Percentiles rank a stretch among this genome's conserved stretches.
phyloP scores from a whole-genome alignment of 2,888 invertebrate genomes.

The Pelosia muscerda region DNA sequence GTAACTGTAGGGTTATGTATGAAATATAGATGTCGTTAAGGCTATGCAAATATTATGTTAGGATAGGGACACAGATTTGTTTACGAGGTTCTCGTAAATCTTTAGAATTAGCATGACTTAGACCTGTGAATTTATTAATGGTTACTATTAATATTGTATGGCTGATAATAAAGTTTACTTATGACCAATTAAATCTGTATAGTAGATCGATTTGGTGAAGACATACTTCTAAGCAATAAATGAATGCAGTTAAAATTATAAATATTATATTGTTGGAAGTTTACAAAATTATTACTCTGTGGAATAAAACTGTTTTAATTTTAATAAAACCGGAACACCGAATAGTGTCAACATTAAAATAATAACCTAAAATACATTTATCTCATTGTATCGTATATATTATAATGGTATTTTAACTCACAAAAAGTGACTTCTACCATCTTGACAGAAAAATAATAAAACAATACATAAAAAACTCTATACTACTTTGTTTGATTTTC shows the following conservation, averaged over 20 bases:
- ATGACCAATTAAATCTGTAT: neutral
- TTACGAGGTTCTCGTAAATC: conserved; percentile 13
- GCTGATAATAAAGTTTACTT: conserved; percentile 15
- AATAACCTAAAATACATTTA: neutral
- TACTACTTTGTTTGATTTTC: neutral
- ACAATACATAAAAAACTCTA: no score
- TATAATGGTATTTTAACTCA: neutral
- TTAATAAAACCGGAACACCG: neutral
- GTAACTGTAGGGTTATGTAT: conserved; percentile 32
- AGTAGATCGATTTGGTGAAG: neutral
- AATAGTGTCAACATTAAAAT: neutral
- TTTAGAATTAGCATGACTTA: conserved; percentile 10
- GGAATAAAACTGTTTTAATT: neutral
- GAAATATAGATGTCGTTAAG: conserved; percentile 31
- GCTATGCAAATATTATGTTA: conserved; percentile 36
- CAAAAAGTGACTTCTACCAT: neutral
- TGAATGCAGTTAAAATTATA: neutral
- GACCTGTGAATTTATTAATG: neutral
- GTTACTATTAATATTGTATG: conserved; percentile 14
- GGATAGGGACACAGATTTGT: conserved; percentile 22
- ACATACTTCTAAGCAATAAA: neutral
- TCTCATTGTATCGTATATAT: neutral
- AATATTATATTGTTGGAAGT: neutral
- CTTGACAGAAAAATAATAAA: neutral
- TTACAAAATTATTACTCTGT: neutral